Conservation (phyloP, 2,797 vertebrate genomes). For the Xiphorhynchus erythropygius region DNA sequence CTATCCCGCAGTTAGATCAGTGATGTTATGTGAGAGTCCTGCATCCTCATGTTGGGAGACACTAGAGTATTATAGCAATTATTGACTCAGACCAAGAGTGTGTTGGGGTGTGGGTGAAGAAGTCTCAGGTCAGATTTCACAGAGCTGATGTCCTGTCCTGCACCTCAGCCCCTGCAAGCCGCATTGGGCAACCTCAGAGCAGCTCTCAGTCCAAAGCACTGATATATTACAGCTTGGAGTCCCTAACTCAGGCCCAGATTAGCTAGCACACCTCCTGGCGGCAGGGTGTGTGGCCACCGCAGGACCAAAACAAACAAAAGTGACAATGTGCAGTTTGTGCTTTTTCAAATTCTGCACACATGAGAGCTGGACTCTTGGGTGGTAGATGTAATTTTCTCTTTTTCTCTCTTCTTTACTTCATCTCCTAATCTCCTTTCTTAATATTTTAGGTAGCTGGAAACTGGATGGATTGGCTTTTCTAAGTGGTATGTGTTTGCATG, state of each 20-base stretch:
- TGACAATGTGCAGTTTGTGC: not conserved
- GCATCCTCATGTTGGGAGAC: not conserved
- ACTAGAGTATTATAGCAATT: not conserved
- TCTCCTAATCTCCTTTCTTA: not conserved
- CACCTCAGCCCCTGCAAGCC: not conserved
- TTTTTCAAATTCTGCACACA: not conserved
- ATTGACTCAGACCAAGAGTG: not conserved
- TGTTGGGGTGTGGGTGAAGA: not conserved
- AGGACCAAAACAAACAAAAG: not conserved
- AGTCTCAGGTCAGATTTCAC: not conserved
- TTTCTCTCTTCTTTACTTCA: not conserved
- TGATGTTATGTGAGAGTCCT: not conserved
- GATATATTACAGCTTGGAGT: not conserved
- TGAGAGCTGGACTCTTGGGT: not conserved
- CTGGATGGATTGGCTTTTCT: not conserved
- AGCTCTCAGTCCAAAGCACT: not conserved
- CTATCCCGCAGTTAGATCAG: rapidly evolving
- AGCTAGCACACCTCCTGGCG: not conserved
- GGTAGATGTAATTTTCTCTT: not conserved
- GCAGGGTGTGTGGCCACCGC: not conserved
- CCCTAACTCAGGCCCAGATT: not conserved
- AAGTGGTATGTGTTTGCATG: not conserved
- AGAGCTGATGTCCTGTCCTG: not conserved
- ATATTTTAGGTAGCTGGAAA: not conserved
- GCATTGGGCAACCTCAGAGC: not conserved